Evolutionary conservation across 2,113 vertebrate genomes (phyloP), one percentile per base, ranked within the genome.

Genomic region (Falcunculus frontatus): DNA sequence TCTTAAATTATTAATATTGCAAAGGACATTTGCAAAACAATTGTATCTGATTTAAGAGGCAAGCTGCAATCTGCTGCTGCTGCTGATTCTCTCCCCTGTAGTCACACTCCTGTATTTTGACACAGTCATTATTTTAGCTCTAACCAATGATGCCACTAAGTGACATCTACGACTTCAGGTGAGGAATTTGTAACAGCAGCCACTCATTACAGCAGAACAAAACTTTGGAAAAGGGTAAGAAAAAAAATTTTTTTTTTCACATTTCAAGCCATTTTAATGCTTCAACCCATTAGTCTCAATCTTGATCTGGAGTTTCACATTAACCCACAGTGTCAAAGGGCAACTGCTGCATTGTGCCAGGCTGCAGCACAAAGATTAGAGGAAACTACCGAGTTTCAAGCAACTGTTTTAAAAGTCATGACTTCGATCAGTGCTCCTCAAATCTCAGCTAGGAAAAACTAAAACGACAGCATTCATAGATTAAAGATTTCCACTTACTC

Each of bases 41-140:
- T 80, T 92, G 76, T 78, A 84, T 44, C 56, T 93, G 72, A 89
- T 90, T 95, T 81, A 93, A 89, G 64, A 90, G 69, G 52, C 35
- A 65, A 64, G 41, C 26, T 57, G n/a, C 44, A 67, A 78, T 78
- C 67, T 74, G 2, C 82, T 68, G 47, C 29, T 79, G 57, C 6
- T 87, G 49, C 0, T 8, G 25, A 88, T 55, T 88, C 47, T 68
- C 56, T 93, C 60, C 79, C 56, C 72, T 59, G 39, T 33, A 78
- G 50, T 70, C 90, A 74, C 9, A 37, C 46, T 52, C 50, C 55
- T n/a, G 15, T 37, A 62, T 77, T 86, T 77, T 93, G 72, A 55
- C 67, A 95, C 3, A 35, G 49, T 53, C 42, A 59, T 68, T 78
- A 74, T 56, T 95, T 95, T 19, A 80, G 25, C 39, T 84, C 72